Base-by-base conservation (phyloP, 2,797 vertebrate genomes). In the Anas bahamensis region DNA sequence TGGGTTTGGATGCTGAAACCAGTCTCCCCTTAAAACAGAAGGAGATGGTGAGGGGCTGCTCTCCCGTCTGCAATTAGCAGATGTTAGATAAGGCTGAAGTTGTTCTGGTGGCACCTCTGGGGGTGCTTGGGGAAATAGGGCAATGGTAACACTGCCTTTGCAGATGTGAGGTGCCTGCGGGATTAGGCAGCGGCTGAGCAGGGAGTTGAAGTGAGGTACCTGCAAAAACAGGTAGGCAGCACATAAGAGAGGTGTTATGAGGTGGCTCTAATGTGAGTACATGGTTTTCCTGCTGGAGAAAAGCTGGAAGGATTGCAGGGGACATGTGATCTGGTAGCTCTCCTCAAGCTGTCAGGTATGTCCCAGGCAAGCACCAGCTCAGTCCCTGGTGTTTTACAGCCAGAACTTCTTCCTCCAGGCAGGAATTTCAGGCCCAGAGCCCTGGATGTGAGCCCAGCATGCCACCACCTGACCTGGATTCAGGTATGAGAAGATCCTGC, bases 401-500 rank as follows among this genome's bases (percentile, higher is more conserved):
- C 7, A 44, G 16, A 1, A 1, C 41, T 75, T 56, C 18, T 26
- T 50, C 50, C 16, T 59, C 23, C 68, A 71, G 31, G 9, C 14
- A 50, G 15, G 15, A 57, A 8, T 61, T 88, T 48, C 55, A 60
- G 22, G 11, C 3, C 14, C 29, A 65, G 5, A 4, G 73, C n/a
- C 11, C 15, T 26, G n/a, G 21, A 16, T 0, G 0, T 19, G 28
- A 46, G 31, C 63, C 16, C 14, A 44, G 8, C 42, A 24, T 41
- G 46, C 13, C 39, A 66, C 13, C 31, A 24, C 17, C 28, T 0
- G 2, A n/a, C 52, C 22, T 8, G 42, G 16, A 17, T 8, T 5
- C 0, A 0, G 37, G 15, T 33, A 68, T 60, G 31, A 64, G 24
- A 63, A 69, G 13, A 35, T 11, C 44, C 85, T 50, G 13, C 16